A percentile compares a stretch with the other conserved stretches of the same genome.
phyloP scores from a whole-genome alignment of 2,888 invertebrate genomes.

The Enoplolaimus lenunculus region DNA sequence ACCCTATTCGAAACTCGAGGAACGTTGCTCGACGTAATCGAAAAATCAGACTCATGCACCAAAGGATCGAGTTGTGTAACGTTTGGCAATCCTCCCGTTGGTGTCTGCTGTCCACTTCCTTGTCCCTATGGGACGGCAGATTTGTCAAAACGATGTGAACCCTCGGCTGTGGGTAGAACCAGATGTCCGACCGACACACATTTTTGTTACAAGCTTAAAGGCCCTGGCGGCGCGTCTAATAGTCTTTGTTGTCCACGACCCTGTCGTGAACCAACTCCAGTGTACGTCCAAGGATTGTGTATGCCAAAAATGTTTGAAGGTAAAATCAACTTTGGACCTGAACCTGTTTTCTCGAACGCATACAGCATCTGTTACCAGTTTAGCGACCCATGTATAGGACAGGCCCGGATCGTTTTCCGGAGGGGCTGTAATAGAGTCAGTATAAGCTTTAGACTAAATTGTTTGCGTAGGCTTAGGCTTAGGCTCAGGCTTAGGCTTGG shows the following conservation, averaged over 20 bases:
- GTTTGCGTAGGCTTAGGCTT: too few species aligned
- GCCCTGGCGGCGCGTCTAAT: conserved; percentile 33
- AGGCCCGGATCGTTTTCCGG: too few species aligned
- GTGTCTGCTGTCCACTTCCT: conserved; percentile 37
- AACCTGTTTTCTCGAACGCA: too few species aligned
- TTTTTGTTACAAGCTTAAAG: conserved; percentile 33
- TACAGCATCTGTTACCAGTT: too few species aligned
- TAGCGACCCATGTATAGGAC: too few species aligned
- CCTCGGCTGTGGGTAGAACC: too few species aligned
- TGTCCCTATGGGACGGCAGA: conserved; percentile 40
- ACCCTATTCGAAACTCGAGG: conserved; percentile 37
- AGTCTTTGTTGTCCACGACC: conserved; percentile 39
- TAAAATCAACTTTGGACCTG: too few species aligned
- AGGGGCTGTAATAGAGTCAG: too few species aligned
- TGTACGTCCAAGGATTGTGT: conserved; percentile 31
- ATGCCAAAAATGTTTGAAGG: too few species aligned
- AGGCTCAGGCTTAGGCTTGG: too few species aligned
- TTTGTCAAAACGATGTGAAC: conserved; percentile 27
- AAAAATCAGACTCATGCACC: conserved; percentile 34
- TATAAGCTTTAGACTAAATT: too few species aligned
- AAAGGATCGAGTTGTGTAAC: conserved; percentile 33
- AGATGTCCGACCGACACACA: conserved; percentile 33
- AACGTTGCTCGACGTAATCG: conserved; percentile 37
- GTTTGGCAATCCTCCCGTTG: conserved; percentile 39
- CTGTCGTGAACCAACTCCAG: conserved; percentile 38